phyloP scores from a whole-genome alignment of 2,797 vertebrate species.

The Acanthis flammea region DNA sequence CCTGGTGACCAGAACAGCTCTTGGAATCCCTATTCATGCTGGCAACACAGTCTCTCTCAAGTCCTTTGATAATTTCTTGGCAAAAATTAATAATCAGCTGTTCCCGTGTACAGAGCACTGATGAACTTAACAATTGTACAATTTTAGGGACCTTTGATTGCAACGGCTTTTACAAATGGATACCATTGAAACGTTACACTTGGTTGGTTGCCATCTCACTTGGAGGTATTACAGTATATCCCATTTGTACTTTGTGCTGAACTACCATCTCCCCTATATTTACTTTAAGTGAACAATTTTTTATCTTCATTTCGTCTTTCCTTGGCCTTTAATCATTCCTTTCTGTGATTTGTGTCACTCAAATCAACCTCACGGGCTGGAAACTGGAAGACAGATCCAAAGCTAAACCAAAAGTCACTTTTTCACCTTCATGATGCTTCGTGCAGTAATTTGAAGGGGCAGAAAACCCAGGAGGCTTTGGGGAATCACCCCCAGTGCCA shows the following conservation, averaged over 20 bases:
- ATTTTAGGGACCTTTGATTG: slow-evolving; percentile 99
- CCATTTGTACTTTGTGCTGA: slow-evolving; percentile 84
- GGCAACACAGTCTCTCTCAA: slow-evolving; percentile 76
- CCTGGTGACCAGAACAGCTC: slow-evolving; percentile 29
- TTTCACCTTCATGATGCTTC: background rate
- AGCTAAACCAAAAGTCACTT: background rate
- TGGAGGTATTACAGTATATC: slow-evolving; percentile 92
- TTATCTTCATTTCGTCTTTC: slow-evolving; percentile 57
- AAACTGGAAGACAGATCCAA: slow-evolving; percentile 71
- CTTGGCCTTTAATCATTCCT: slow-evolving; percentile 65
- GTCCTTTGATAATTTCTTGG: slow-evolving; percentile 73
- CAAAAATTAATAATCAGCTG: slow-evolving; percentile 71
- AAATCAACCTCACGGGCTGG: slow-evolving; percentile 59
- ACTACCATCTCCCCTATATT: slow-evolving; percentile 67
- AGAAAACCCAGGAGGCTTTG: background rate
- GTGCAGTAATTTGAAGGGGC: background rate
- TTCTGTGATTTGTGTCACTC: slow-evolving; percentile 51
- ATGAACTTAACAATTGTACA: slow-evolving; percentile 93
- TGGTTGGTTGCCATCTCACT: slow-evolving; percentile 93
- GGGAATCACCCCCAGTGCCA: background rate
- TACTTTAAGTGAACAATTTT: slow-evolving; percentile 48
- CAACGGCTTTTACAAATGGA: slow-evolving; percentile 99
- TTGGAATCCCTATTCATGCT: slow-evolving; percentile 83
- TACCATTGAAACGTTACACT: slow-evolving; percentile 98
- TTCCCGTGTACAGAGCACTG: slow-evolving; percentile 85